phyloP scores from a whole-genome alignment of 2,797 vertebrate species.

The Cheirogaleus major region DNA sequence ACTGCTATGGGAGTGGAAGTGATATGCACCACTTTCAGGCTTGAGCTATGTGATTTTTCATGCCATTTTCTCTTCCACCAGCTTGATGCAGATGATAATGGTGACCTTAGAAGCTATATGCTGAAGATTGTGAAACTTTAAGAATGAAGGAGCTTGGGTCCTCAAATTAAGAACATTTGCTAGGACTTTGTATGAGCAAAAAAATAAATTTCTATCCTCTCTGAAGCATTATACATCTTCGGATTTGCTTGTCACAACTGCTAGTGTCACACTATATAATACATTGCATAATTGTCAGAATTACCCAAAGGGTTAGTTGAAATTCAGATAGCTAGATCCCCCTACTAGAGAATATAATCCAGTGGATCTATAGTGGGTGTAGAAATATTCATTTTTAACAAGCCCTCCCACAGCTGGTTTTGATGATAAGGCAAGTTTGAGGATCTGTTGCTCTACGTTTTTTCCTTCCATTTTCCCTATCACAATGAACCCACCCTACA shows the following conservation, averaged over 20 bases:
- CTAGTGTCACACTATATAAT: not conserved
- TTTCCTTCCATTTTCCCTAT: not conserved
- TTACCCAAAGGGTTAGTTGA: not conserved
- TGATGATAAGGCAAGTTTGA: constrained; percentile 7
- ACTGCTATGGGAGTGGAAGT: not conserved
- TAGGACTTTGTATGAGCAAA: not conserved
- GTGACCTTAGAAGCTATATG: not conserved
- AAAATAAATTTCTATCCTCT: not conserved
- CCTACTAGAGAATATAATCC: not conserved
- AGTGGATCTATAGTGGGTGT: not conserved
- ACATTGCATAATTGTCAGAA: not conserved
- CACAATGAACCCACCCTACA: not conserved
- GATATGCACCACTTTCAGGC: not conserved
- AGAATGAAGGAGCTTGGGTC: not conserved
- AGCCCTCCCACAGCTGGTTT: not conserved
- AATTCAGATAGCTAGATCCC: not conserved
- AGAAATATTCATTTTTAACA: not conserved
- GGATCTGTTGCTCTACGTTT: not conserved
- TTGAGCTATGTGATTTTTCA: constrained; percentile 23
- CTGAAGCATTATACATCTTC: not conserved
- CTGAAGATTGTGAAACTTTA: not conserved
- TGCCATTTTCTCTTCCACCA: not conserved
- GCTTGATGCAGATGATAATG: not conserved
- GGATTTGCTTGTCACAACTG: not conserved
- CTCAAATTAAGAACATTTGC: not conserved